phyloP scores from a whole-genome alignment of 1,140 invertebrate genomes.

The Maniola jurtina region DNA sequence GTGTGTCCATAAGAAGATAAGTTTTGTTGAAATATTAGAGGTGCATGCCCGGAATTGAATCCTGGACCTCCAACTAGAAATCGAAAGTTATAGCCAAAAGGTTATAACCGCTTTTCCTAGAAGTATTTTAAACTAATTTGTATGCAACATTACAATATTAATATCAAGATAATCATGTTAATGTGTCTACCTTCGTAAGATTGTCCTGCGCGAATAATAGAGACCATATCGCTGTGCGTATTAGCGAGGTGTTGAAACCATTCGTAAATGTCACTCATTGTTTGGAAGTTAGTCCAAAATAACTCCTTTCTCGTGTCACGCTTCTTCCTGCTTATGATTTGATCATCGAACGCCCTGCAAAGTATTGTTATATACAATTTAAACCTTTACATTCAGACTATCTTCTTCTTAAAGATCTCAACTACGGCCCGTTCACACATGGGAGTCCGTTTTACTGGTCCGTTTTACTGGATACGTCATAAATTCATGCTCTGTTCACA shows the following conservation, averaged over 20 bases:
- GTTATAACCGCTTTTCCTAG: too few species aligned
- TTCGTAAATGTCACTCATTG: constrained; percentile 56
- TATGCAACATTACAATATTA: neutral
- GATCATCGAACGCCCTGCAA: constrained; percentile 62
- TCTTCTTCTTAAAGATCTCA: neutral
- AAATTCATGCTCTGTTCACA: too few species aligned
- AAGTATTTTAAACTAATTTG: neutral
- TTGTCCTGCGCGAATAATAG: constrained; percentile 47
- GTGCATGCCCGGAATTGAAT: too few species aligned
- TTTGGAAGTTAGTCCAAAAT: constrained; percentile 61
- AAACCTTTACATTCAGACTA: neutral
- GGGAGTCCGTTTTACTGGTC: too few species aligned
- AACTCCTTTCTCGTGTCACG: constrained; percentile 40
- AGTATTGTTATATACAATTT: neutral
- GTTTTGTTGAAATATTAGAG: too few species aligned
- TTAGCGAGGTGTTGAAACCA: constrained; percentile 60
- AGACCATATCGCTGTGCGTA: constrained; percentile 47
- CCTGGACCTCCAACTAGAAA: too few species aligned
- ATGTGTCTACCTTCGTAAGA: constrained; percentile 63
- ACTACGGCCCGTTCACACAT: too few species aligned
- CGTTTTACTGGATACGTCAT: too few species aligned
- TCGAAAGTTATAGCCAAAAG: too few species aligned
- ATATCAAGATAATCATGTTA: constrained; percentile 10
- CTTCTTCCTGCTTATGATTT: constrained; percentile 45
- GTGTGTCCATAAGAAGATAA: too few species aligned